phyloP scores from a whole-genome alignment of 2,888 invertebrate species.

The Chesias legatella region DNA sequence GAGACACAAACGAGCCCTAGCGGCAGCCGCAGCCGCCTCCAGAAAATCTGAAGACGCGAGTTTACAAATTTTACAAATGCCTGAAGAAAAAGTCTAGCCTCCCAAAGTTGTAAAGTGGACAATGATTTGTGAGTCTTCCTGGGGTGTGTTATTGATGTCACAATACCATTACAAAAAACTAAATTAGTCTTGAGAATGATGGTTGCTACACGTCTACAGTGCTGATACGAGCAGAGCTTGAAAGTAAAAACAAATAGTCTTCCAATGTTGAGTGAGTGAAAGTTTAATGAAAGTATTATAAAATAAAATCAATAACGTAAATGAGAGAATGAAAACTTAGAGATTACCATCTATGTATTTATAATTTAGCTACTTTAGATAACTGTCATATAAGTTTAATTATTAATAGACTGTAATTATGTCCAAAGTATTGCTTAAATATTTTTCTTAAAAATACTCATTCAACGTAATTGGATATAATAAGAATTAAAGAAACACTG shows the following conservation, averaged over 20 bases:
- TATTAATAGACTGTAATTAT: not conserved
- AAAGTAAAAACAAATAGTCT: slow-evolving; percentile 26
- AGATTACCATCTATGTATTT: not conserved
- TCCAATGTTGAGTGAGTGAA: slow-evolving; percentile 4
- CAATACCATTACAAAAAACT: no score
- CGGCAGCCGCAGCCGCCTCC: slow-evolving; percentile 50
- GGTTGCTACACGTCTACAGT: no score
- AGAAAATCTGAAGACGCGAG: slow-evolving; percentile 60
- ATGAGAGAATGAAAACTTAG: not conserved
- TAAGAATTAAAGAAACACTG: no score
- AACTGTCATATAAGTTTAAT: not conserved
- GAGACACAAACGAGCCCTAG: slow-evolving; percentile 61
- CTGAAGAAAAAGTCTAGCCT: slow-evolving; percentile 65
- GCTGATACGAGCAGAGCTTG: slow-evolving; percentile 14
- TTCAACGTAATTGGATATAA: not conserved
- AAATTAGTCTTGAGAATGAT: no score
- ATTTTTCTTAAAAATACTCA: no score
- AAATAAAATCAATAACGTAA: not conserved
- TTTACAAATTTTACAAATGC: slow-evolving; percentile 60
- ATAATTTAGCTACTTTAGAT: slow-evolving; percentile 1
- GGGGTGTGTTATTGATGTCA: not conserved
- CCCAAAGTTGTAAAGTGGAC: not conserved
- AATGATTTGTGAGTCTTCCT: slow-evolving; percentile 17
- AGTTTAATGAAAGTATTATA: no score
- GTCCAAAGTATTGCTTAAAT: no score